Conservation (phyloP, 2,888 invertebrate genomes). For the Fragum fragum region DNA sequence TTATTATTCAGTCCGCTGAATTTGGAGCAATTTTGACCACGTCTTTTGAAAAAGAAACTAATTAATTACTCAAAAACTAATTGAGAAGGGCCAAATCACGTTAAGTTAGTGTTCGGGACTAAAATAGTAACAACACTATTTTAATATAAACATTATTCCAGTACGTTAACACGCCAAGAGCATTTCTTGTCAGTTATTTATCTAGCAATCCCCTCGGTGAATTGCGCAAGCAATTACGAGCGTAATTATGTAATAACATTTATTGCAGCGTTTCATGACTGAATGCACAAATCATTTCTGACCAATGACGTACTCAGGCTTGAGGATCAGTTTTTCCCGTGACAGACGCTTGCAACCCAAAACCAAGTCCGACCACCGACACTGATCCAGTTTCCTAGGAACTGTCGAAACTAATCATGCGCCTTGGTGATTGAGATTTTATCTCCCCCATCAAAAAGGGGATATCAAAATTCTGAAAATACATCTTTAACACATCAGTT, state of each 20-base stretch:
- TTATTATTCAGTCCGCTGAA: too few species aligned
- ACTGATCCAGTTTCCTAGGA: conserved; percentile 57
- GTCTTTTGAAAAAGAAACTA: too few species aligned
- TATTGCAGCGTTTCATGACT: conserved; percentile 19
- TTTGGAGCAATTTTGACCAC: too few species aligned
- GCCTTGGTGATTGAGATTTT: conserved; percentile 58
- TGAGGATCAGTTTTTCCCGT: conserved; percentile 20
- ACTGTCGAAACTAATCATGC: conserved; percentile 68
- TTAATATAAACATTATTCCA: too few species aligned
- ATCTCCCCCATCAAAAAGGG: conserved; percentile 65
- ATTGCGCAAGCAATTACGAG: conserved; percentile 8
- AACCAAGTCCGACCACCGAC: conserved; percentile 56
- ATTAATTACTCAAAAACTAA: too few species aligned
- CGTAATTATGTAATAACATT: conserved; percentile 17
- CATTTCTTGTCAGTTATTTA: conserved; percentile 6
- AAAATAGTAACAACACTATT: too few species aligned
- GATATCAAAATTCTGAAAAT: conserved; percentile 56
- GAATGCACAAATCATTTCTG: conserved; percentile 17
- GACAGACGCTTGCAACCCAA: conserved; percentile 56
- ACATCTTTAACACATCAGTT: conserved; percentile 36
- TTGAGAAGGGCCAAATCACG: too few species aligned
- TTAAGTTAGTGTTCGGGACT: too few species aligned
- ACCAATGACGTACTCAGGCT: neutral
- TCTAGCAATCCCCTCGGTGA: neutral
- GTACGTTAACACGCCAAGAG: neutral